Evolutionary conservation across 2,888 invertebrate species (phyloP), one percentile per base, ranked within the genome.

Genomic region (Diadromus collaris): DNA sequence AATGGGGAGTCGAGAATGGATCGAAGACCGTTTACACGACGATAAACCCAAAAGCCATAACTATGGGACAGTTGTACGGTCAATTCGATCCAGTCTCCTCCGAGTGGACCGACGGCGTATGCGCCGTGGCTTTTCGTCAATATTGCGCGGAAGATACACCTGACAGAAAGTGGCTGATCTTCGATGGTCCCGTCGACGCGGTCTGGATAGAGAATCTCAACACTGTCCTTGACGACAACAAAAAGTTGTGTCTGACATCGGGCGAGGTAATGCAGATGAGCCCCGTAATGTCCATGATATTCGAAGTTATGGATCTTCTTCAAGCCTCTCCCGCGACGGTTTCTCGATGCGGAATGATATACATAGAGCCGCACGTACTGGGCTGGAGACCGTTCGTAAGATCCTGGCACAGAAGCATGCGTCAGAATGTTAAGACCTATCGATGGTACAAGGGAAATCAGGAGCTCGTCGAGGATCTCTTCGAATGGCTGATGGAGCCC

Each of bases 191-290:
- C 0, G 96, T 97, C 2, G 97, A 97, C 90, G 96, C 97, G 2
- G 95, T 96, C 5, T 97, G 97, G 97, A 96, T 97, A 83, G 97
- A 97, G 92, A 97, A 96, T 89, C 95, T 97, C 94, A 97, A 97
- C 88, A 97, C 97, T 0, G 96, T 96, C 5, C 91, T 97, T 82
- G 97, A 97, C 90, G 97, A 97, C 85, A 97, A 96, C 89, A 97
- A 96, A 91, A 97, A 97, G 88, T 92, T 97, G 24, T 97, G 97
- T 88, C 91, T 97, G 46, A 96, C 96, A 89, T 96, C 96, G 29
- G 97, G 97, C 21, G 97, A 97, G 91, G 95, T 96, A 48, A 96
- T 97, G 92, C 95, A 95, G 78, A 95, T 97, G 95, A 94, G 95
- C 1, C 92, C 92, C 81, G 93, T 93, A 0, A 97, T 97, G 96